Base-by-base conservation (phyloP, 1,140 invertebrate species). In the Euura lappo region DNA sequence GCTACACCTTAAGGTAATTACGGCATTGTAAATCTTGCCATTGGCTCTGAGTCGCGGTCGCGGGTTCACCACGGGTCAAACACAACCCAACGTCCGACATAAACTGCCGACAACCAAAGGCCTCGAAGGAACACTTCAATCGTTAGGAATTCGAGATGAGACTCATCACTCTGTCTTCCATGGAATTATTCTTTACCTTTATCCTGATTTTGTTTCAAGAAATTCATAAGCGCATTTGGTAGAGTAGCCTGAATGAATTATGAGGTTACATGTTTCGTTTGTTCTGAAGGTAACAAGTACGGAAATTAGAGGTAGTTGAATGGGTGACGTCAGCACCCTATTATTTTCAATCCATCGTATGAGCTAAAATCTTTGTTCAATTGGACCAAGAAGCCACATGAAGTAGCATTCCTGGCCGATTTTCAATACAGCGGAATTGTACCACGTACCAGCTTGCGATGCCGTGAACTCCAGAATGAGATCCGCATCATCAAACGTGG, bases 1-100 rank as follows among this genome's bases (percentile, higher is more conserved):
- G 51, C 8, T 60, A 11, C 4, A 60, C 51, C 51, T 60, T 60
- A 60, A 60, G 51, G 51, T 60, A 60, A 60, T 60, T 60, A 60
- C 51, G 51, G 51, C 51, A 60, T 60, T 60, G 51, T 60, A 60
- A 60, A 60, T 60, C 51, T 60, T 6, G 51, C 51, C 51, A 60
- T 60, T 60, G 51, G 51, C 51, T 60, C 51, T 0, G 6, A 60
- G 51, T 60, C 6, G 51, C 51, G 51, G 51, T 60, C 51, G 51
- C 51, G 51, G 51, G 51, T 60, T 60, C 51, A 60, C 13, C 51
- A 11, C 51, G 51, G 51, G 51, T 60, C 51, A 60, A 60, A 60
- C 51, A 11, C 13, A 60, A 8, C 13, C 3, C 51, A 60, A 60
- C 51, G 51, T 60, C 51, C 8, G 13, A 60, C 28, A 60, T 60